Evolutionary conservation across 2,113 vertebrate genomes (phyloP), one percentile per base, ranked within the genome.

Genomic region (Xiphorhynchus elegans): DNA sequence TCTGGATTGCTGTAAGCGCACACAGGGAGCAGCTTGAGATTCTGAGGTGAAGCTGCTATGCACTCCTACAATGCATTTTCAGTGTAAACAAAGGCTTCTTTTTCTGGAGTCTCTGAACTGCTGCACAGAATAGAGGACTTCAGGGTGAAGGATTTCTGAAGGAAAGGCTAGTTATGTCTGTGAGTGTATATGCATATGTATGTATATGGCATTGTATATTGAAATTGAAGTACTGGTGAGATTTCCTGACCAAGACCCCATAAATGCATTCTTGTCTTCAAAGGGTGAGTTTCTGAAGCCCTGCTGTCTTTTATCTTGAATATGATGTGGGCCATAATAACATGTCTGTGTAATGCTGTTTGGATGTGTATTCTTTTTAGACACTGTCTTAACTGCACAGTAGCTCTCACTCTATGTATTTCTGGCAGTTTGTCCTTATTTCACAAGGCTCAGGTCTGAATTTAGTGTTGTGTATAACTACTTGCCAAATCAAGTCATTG

Each of bases 151-250:
- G n/a, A 84, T 73, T 84, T 86, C 25, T 66, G 42, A 75, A 84
- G 77, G n/a, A 55, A 13, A 13, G 78, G 37, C 28, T 62, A 11
- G 4, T 13, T 3, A 6, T 40, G n/a, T 75, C 11, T 42, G 4
- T n/a, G 15, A 35, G 18, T 31, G 10, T 52, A 1, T 29, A 0
- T 59, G 0, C 42, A 6, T 64, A 8, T 26, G 2, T 7, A 19
- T 52, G 8, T 26, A 26, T 39, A 12, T 23, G 63, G 25, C 55
- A 18, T 16, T 89, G 3, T 68, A 3, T 67, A 6, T 52, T 69
- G 26, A 10, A 67, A 47, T 52, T 3, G 58, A 59, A 58, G 11
- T 60, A 44, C 10, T 76, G 26, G 5, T 59, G 12, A 81, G 31
- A 39, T 68, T 84, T 74, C 26, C 46, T 47, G 18, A 64, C 56